Evolutionary conservation across 2,113 vertebrate species (phyloP).

Genomic region (Salvelinus alpinus): DNA sequence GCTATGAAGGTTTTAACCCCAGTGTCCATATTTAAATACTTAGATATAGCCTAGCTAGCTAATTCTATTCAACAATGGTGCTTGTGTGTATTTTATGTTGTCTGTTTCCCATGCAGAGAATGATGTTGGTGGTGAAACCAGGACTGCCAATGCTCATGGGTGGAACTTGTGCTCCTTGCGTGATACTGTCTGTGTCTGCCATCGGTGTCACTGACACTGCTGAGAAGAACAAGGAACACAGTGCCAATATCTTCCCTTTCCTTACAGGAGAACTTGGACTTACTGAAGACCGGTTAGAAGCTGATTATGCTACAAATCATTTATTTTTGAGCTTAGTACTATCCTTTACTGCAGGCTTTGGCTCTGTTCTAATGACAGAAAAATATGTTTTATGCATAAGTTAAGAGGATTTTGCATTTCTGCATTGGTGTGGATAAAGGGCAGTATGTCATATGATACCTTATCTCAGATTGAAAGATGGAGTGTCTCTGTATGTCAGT

Average conservation of each 20-base stretch:
- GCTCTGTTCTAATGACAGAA: no score
- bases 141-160: conserved; percentile 76
- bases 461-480: no score
- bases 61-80: no score
- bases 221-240: conserved; percentile 88
- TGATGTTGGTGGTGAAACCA: conserved; percentile 80
- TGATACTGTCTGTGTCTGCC: conserved; percentile 79
- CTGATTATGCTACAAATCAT: not conserved
- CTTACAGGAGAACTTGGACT: conserved; percentile 81
- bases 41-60: not conserved
- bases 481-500: not conserved
- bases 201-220: conserved; percentile 86
- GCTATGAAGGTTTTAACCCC: no score
- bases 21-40: not conserved
- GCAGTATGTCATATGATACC: no score
- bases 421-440: no score
- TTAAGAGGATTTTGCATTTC: no score
- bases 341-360: no score
- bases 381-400: no score
- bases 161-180: conserved; percentile 81
- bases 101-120: conserved; percentile 69
- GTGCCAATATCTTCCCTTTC: conserved; percentile 82
- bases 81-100: not conserved
- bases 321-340: no score
- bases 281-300: conserved; percentile 80